phyloP scores from a whole-genome alignment of 35 echinoderm and acorn worm genomes.

The Lytechinus pictus region DNA sequence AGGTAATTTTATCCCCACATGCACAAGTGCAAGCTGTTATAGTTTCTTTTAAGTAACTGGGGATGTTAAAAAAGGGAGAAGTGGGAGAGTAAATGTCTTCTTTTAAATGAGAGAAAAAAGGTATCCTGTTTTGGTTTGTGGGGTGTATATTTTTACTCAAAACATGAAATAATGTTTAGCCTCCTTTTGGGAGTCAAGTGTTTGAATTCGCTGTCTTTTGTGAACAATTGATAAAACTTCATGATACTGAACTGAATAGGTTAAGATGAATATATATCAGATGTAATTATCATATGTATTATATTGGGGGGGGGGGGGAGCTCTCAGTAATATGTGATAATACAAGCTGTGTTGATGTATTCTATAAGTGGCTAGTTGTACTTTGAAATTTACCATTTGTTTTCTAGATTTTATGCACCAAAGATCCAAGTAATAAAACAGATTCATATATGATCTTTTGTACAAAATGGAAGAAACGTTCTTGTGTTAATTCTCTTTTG shows the following conservation, averaged over 20 bases:
- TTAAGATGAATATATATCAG: background rate
- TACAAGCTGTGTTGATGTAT: background rate
- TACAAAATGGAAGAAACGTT: background rate
- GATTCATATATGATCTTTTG: constrained; percentile 13
- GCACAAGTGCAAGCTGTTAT: too few species aligned
- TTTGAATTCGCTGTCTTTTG: background rate
- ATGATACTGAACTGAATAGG: background rate
- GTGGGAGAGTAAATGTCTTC: too few species aligned
- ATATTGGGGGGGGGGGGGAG: background rate
- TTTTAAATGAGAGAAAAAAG: too few species aligned
- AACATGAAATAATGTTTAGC: background rate
- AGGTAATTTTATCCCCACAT: too few species aligned
- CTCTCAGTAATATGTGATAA: background rate
- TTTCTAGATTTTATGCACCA: constrained; percentile 19
- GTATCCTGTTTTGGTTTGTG: too few species aligned
- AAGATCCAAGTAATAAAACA: background rate
- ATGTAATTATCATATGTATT: background rate
- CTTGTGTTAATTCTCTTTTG: background rate
- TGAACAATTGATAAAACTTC: background rate
- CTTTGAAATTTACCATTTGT: background rate
- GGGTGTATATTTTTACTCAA: too few species aligned
- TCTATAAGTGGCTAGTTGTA: background rate
- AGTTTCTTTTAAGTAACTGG: too few species aligned
- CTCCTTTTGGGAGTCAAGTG: background rate
- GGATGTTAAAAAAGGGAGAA: too few species aligned